Base-by-base conservation (phyloP, 2,113 vertebrate genomes). In the Sylvietta virens region DNA sequence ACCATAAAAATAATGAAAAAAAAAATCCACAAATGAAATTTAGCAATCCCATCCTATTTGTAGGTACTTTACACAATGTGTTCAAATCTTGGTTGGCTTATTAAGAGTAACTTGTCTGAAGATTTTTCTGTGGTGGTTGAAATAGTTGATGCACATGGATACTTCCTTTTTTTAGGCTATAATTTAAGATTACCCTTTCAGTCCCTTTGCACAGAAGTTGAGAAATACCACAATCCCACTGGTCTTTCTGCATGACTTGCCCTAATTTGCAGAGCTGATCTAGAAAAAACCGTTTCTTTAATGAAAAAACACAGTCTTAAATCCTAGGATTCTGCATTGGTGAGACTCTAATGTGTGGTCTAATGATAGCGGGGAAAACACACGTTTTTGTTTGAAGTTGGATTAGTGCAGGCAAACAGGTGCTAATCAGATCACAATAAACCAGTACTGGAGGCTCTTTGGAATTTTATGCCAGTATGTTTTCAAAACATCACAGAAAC, bases 341-440 rank as follows among this genome's bases (percentile, higher is more conserved):
- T 53, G 45, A 84, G 39, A 33, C 35, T 76, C 53, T 95, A 92
- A 83, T 65, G 35, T 96, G 86, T 90, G 15, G 60, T 90, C 71
- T 95, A 81, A 91, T 79, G 80, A 90, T 80, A 95, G 79, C 15
- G n/a, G 45, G 35, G 47, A 85, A 96, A 92, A 76, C n/a, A 84
- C 39, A 54, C 0, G 0, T 81, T 94, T 94, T 88, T 72, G 80
- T 97, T 96, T 96, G 95, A 97, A 97, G 91, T 86, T 62, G 85
- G 95, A 96, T 96, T 96, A 96, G 57, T 92, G 47, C 58, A 85
- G 65, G 72, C 61, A 93, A 96, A 94, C 94, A 95, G 92, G 94
- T 94, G 79, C 89, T 97, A 96, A 96, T 97, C 94, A 96, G 89
- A 96, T 96, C 91, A 94, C 51, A 94, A n/a, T 86, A 81, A 95